These are phyloP conservation scores for Albula goreensis DNA, from an alignment of 2,113 vertebrate species.

Conservation along the genomic window DNA sequence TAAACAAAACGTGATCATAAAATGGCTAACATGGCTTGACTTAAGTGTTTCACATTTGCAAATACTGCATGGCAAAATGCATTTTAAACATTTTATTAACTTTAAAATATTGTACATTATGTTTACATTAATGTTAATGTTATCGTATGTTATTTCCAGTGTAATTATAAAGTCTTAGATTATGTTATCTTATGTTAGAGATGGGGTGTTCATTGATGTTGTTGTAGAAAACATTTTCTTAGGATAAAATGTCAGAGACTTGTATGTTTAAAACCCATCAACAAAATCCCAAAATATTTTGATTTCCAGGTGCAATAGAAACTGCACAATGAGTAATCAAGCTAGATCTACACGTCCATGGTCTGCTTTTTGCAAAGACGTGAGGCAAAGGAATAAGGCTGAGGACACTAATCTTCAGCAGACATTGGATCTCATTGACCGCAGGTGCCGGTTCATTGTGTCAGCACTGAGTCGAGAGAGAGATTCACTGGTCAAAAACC, in stretches of 20 bases:
- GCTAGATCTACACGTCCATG: slow-evolving; percentile 30
- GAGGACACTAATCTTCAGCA: slow-evolving; percentile 59
- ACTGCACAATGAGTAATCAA: slow-evolving; percentile 46
- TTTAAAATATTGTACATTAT: too few relatives aligned
- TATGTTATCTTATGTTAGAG: too few relatives aligned
- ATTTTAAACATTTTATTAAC: too few relatives aligned
- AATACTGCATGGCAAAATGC: too few relatives aligned
- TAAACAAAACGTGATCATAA: too few relatives aligned
- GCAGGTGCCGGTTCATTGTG: slow-evolving; percentile 49
- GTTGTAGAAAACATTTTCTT: too few relatives aligned
- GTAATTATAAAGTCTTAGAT: too few relatives aligned
- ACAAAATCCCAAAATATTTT: background rate
- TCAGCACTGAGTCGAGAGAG: slow-evolving; percentile 57
- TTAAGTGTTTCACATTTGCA: too few relatives aligned
- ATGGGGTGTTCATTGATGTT: too few relatives aligned
- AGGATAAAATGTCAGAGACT: background rate
- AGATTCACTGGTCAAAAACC: slow-evolving; percentile 48
- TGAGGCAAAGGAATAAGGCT: slow-evolving; percentile 60
- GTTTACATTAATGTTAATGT: too few relatives aligned
- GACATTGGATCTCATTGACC: slow-evolving; percentile 59
- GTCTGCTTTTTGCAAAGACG: slow-evolving; percentile 38
- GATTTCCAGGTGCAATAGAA: background rate
- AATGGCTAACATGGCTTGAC: too few relatives aligned
- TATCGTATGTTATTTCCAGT: too few relatives aligned
- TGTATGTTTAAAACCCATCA: background rate